Base-by-base conservation (phyloP, 1,140 invertebrate species). In the Sipha flava region DNA sequence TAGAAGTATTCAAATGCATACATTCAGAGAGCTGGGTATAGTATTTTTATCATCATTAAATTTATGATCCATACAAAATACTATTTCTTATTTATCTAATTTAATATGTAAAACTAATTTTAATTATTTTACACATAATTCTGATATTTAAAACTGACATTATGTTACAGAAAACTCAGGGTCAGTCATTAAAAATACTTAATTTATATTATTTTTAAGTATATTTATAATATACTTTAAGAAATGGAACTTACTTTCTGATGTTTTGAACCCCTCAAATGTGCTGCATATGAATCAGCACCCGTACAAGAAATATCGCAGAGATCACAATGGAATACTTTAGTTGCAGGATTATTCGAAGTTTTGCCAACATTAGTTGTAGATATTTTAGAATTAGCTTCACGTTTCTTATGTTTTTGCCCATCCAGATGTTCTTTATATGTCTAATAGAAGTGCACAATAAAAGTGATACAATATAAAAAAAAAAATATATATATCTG, bases 371-470 rank as follows among this genome's bases (percentile, higher is more conserved):
- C 83, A 4, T 85, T 85, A 62, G 84, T 87, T 83, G 84, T 88
- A 84, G 85, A 89, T 83, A 85, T 45, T 87, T 97, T 97, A 21
- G 92, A 88, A 12, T 94, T 92, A 16, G 94, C 94, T 85, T 98
- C 97, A 85, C 98, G 97, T 88, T 98, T 98, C 87, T 99, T 99
- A 86, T 99, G 97, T 85, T 98, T 97, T 86, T 98, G 96, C 0
- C 97, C 97, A 85, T 98, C 96, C 81, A 99, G 87, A 89, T 99
- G 97, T 85, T 98, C 97, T 77, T 95, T 90, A 86, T 98, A 99
- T 0, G 97, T 98, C 89, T 95, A 85, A 5, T 80, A 83, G 7
- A 3, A 40, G 18, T 23, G 49, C 26, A 26, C 37, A 79, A 16
- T 26, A n/a, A n/a, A n/a, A n/a, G n/a, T n/a, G n/a, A n/a, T n/a